These are phyloP conservation scores for Apodemus agrarius DNA, from an alignment of 2,797 vertebrate genomes.

Conservation along the genomic window DNA sequence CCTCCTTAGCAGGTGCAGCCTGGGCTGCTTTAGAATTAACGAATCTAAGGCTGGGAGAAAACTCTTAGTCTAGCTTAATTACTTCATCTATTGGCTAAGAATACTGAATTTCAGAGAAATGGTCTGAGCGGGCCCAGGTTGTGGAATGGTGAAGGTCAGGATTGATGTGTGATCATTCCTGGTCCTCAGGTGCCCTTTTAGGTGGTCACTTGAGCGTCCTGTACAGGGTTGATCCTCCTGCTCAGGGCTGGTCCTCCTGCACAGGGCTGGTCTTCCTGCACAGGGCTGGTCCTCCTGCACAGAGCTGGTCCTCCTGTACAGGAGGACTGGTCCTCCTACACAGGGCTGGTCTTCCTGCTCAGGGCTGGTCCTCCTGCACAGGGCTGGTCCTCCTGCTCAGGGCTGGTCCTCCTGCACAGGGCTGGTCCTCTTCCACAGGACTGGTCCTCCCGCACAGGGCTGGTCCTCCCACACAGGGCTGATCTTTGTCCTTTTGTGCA, in stretches of 20 bases:
- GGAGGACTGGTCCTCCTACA: background rate
- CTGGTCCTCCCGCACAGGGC: background rate
- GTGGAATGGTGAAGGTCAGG: background rate
- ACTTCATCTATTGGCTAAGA: conserved; percentile 15
- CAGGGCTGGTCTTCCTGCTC: background rate
- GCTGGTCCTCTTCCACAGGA: background rate
- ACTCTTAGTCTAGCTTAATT: conserved; percentile 19
- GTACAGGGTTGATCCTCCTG: background rate
- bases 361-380: background rate
- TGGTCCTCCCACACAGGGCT: background rate
- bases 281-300: background rate
- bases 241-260: background rate
- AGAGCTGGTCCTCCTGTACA: background rate
- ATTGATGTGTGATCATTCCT: background rate
- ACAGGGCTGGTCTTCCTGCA: background rate
- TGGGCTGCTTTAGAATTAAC: conserved; percentile 31
- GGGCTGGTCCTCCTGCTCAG: background rate
- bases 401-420: background rate
- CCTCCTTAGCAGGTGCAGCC: background rate
- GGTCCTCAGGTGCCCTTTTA: background rate
- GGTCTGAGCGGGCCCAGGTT: background rate
- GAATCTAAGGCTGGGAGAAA: conserved; percentile 4
- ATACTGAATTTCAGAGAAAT: conserved; percentile 11
- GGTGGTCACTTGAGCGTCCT: background rate
- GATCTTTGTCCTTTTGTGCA: background rate